Percentiles rank a stretch among this genome's conserved stretches.
Evolutionary conservation across 1,140 invertebrate species (phyloP).

Genomic region (Drosophila lini): DNA sequence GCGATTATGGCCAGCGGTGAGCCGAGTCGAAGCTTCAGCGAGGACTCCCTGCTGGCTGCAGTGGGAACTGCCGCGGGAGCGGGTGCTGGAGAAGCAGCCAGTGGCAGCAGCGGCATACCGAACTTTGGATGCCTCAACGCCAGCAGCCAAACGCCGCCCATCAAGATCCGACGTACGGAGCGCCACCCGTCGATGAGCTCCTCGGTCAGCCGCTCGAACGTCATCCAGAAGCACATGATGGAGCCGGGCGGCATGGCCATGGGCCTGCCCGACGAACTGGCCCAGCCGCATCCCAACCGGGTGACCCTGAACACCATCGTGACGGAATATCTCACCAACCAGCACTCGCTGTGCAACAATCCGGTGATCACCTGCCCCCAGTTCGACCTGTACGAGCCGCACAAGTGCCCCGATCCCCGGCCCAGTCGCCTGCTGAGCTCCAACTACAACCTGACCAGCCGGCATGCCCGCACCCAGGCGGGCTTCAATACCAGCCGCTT

Average conservation of each 20-base stretch:
- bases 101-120: constrained; percentile 30
- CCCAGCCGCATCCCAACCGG: constrained; percentile 79
- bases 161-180: constrained; percentile 60
- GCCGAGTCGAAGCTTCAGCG: constrained; percentile 39
- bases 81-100: not conserved
- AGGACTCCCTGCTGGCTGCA: constrained; percentile 28
- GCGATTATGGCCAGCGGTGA: constrained; percentile 65
- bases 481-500: constrained; percentile 87
- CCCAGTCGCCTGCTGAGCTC: constrained; percentile 88
- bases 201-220: constrained; percentile 84
- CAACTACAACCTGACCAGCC: constrained; percentile 89
- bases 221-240: constrained; percentile 88
- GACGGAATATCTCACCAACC: constrained; percentile 97
- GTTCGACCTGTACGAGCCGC: constrained; percentile 95
- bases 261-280: constrained; percentile 43
- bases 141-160: constrained; percentile 63
- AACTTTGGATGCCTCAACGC: constrained; percentile 47
- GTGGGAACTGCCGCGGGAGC: not conserved
- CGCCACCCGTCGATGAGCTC: constrained; percentile 29
- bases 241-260: constrained; percentile 40
- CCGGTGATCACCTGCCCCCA: constrained; percentile 96
- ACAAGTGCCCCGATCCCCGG: constrained; percentile 96
- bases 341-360: constrained; percentile 96
- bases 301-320: constrained; percentile 96
- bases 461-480: constrained; percentile 86